Evolutionary conservation across 2,888 invertebrate genomes (phyloP).

Genomic region (Harpagoxenus sublaevis): DNA sequence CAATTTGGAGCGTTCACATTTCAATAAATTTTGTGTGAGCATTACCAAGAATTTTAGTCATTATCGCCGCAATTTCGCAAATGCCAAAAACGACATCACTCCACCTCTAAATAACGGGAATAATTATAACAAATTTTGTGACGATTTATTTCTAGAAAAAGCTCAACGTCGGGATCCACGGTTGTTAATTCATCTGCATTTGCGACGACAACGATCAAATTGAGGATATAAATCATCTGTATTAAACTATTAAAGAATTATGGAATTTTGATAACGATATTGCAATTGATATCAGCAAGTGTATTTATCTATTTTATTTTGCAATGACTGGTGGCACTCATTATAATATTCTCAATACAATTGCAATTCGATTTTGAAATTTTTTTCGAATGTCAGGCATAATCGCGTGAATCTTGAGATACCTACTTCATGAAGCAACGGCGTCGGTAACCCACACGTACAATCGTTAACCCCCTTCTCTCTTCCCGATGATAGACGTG

Average conservation of each 20-base stretch:
- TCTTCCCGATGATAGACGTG: slow-evolving; percentile 28
- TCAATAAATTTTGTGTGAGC: slow-evolving; percentile 46
- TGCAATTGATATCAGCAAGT: neutral
- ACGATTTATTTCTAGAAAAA: neutral
- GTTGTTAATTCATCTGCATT: slow-evolving; percentile 4
- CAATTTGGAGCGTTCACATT: slow-evolving; percentile 32
- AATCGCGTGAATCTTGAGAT: neutral
- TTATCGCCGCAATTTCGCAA: slow-evolving; percentile 26
- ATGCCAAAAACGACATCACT: slow-evolving; percentile 21
- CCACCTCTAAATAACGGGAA: slow-evolving; percentile 7
- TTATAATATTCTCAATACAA: neutral
- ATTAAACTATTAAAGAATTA: neutral
- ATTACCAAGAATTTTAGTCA: slow-evolving; percentile 35
- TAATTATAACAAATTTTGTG: slow-evolving; percentile 36
- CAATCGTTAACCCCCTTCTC: slow-evolving; percentile 45
- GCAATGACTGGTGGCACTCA: neutral
- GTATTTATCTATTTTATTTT: neutral
- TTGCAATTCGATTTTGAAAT: neutral
- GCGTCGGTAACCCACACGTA: slow-evolving; percentile 51
- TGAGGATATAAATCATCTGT: slow-evolving; percentile 1
- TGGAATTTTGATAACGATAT: neutral
- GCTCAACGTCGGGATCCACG: neutral
- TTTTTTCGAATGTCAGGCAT: neutral
- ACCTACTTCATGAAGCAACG: neutral
- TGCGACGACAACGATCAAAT: slow-evolving; percentile 3